These are phyloP conservation scores for Pediacus dermestoides DNA, from an alignment of 2,888 invertebrate species.

Conservation along the genomic window DNA sequence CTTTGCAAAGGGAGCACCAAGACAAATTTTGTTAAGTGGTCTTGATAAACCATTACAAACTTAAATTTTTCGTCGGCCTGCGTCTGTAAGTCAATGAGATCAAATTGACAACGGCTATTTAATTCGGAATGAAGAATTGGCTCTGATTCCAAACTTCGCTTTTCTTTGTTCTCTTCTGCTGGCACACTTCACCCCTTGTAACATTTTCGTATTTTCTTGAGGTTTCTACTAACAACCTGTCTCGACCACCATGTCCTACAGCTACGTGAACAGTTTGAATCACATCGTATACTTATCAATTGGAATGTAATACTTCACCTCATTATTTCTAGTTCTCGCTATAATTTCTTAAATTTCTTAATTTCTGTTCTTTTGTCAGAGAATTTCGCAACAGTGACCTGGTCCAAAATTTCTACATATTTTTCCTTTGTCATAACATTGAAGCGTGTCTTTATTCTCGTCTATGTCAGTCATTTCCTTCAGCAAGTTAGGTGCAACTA, in stretches of 20 bases:
- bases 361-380: too few species aligned
- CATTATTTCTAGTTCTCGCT: too few species aligned
- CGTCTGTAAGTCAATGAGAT: conserved; percentile 42
- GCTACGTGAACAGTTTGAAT: conserved; percentile 23
- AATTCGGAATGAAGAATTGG: conserved; percentile 27
- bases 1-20: conserved; percentile 37
- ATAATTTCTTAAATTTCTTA: too few species aligned
- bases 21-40: conserved; percentile 46
- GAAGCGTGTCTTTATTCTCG: too few species aligned
- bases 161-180: neutral
- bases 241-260: conserved; percentile 33
- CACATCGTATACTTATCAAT: conserved; percentile 10
- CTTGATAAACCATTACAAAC: conserved; percentile 44
- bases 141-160: conserved; percentile 20
- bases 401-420: too few species aligned
- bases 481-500: too few species aligned
- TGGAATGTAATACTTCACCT: too few species aligned
- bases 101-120: conserved; percentile 41
- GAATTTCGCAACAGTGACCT: too few species aligned
- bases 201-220: conserved; percentile 30
- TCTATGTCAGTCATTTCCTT: too few species aligned
- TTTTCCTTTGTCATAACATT: too few species aligned
- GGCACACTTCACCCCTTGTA: conserved; percentile 20
- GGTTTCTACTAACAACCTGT: conserved; percentile 27
- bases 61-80: conserved; percentile 37